Base-by-base conservation (phyloP, 2,888 invertebrate genomes). In the Formica aserva region DNA sequence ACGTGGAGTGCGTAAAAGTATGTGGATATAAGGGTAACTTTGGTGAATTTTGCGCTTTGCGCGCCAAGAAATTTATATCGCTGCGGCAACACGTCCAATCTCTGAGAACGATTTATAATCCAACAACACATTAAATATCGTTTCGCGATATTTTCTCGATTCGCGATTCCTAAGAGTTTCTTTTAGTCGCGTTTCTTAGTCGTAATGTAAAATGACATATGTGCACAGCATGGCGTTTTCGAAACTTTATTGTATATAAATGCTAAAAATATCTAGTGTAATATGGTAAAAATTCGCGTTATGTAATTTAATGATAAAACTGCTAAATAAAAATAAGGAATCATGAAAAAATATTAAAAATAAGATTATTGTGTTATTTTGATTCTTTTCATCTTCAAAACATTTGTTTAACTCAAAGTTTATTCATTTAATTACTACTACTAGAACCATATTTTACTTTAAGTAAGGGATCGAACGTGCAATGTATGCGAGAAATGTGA, bases 381-480 rank as follows among this genome's bases (percentile, higher is more conserved):
- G 22, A 48, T 35, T 48, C 15, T 65, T 48, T 52, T 66, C 29
- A 5, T 1, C 1, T 8, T 57, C 29, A 9, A 26, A 15, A 69
- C 55, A 5, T 78, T 55, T 15, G 18, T 72, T 65, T 69, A 85
- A 45, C 55, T 72, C 15, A 29, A 78, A 83, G 66, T 85, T 78
- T 85, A 78, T 78, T 83, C 48, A 78, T 78, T 85, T 74, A 72
- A 85, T 85, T 85, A 78, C 60, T 69, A 41, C 29, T 65, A 69
- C 22, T 60, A 60, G 35, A 67, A 60, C 26, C 38, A 52, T 65
- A 57, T 38, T 76, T 66, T 60, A 55, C 66, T 83, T 78, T 78
- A 77, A 72, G 72, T 85, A 72, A 85, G 55, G 66, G 62, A 83
- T 83, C 72, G 72, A 72, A 85, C 83, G 83, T 85, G 83, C 71